phyloP scores from a whole-genome alignment of 2,113 vertebrate species.

The Cyanoderma ruficeps region DNA sequence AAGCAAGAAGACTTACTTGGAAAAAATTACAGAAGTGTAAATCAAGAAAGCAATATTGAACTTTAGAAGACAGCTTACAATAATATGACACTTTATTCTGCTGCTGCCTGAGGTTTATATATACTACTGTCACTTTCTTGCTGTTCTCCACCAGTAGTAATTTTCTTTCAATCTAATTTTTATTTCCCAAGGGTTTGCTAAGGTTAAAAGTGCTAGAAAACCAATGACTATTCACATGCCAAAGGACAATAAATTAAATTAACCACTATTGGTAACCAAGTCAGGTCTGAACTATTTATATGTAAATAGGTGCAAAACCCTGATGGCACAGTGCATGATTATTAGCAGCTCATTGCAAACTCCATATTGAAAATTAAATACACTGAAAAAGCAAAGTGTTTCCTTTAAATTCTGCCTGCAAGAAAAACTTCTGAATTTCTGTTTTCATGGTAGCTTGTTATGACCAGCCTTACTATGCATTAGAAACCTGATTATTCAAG shows the following conservation, averaged over 20 bases:
- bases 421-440: neutral
- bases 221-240: constrained; percentile 76
- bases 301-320: constrained; percentile 75
- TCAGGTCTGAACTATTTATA: constrained; percentile 78
- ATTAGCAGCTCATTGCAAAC: constrained; percentile 67
- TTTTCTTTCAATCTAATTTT: constrained; percentile 84
- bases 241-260: constrained; percentile 83
- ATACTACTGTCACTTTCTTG: constrained; percentile 81
- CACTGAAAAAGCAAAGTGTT: constrained; percentile 10
- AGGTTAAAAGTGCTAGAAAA: constrained; percentile 81
- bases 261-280: constrained; percentile 68
- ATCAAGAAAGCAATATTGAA: constrained; percentile 78
- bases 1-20: constrained; percentile 38
- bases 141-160: constrained; percentile 77
- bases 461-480: neutral
- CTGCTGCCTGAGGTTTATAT: constrained; percentile 78
- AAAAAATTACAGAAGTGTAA: constrained; percentile 68
- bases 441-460: neutral
- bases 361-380: constrained; percentile 49
- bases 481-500: neutral
- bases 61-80: constrained; percentile 70
- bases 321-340: constrained; percentile 58
- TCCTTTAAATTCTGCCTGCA: constrained; percentile 1
- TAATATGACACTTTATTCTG: constrained; percentile 76
- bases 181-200: constrained; percentile 81